These are phyloP conservation scores for Laspeyria flexula DNA, from an alignment of 2,888 invertebrate species.

Conservation along the genomic window DNA sequence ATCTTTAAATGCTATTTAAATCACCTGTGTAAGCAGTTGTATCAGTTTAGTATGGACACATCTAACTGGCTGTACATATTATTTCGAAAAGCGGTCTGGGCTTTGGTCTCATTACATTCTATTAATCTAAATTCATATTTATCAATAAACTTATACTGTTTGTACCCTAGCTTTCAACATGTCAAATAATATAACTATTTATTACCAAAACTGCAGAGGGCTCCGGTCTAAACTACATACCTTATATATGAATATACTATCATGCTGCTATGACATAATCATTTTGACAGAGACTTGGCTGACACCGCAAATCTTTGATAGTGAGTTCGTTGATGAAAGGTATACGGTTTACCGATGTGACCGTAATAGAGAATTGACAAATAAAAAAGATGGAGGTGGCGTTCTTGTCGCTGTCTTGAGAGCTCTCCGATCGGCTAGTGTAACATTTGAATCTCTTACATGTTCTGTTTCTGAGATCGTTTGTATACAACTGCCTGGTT, in stretches of 20 bases:
- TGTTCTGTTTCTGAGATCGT: not conserved
- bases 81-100: not conserved
- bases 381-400: conserved; percentile 2
- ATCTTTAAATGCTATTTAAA: no score
- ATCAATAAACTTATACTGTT: not conserved
- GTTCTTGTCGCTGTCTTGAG: not conserved
- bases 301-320: not conserved
- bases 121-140: not conserved
- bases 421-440: not conserved
- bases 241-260: not conserved
- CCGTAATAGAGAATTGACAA: not conserved
- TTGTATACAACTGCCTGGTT: not conserved
- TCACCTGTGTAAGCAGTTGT: not conserved
- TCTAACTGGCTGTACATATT: not conserved
- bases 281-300: conserved; percentile 1
- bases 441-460: not conserved
- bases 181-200: not conserved
- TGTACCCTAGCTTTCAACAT: not conserved
- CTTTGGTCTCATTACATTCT: not conserved
- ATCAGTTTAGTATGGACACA: not conserved
- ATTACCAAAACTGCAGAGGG: conserved; percentile 3
- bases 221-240: not conserved
- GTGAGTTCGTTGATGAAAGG: not conserved
- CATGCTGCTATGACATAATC: not conserved
- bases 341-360: conserved; percentile 1